Evolutionary conservation across 2,888 invertebrate species (phyloP).

Genomic region (Geophilus truncorum): DNA sequence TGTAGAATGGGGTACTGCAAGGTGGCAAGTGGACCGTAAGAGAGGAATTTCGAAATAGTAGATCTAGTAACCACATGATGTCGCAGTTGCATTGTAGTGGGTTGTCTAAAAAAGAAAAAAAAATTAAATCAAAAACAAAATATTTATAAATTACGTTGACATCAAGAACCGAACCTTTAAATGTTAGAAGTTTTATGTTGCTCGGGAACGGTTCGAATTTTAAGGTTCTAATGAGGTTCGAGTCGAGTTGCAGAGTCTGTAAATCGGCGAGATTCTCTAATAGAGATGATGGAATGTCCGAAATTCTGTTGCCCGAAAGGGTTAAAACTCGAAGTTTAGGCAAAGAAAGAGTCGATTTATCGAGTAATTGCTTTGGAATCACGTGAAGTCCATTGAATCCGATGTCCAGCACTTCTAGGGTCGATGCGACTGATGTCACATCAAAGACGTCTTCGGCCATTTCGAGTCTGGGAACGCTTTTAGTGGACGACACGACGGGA

Average conservation of each 20-base stretch:
- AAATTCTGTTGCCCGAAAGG: conserved; percentile 37
- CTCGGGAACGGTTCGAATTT: conserved; percentile 33
- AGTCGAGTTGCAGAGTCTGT: conserved; percentile 37
- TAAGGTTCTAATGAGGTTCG: conserved; percentile 37
- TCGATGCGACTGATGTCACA: conserved; percentile 32
- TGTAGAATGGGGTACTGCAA: conserved; percentile 59
- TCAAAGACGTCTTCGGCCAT: conserved; percentile 38
- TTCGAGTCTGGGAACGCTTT: not conserved
- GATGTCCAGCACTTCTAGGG: conserved; percentile 37
- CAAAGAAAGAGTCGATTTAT: conserved; percentile 28
- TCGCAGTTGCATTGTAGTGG: conserved; percentile 37
- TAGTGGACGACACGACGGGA: not conserved
- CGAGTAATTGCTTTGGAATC: conserved; percentile 38
- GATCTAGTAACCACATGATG: conserved; percentile 36
- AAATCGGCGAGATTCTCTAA: conserved; percentile 38
- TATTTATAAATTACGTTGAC: not conserved
- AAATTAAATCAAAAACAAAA: not conserved
- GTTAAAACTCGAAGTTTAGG: conserved; percentile 36
- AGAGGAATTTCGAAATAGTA: conserved; percentile 34
- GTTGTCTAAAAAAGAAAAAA: conserved; percentile 33
- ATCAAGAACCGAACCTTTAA: conserved; percentile 31
- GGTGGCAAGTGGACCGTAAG: conserved; percentile 33
- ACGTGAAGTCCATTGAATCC: conserved; percentile 37
- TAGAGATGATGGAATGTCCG: conserved; percentile 38
- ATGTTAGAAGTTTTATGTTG: conserved; percentile 36